A percentile compares a stretch with the other conserved stretches of the same genome.
phyloP scores from a whole-genome alignment of 2,113 vertebrate genomes.

The Butastur rufipennis region DNA sequence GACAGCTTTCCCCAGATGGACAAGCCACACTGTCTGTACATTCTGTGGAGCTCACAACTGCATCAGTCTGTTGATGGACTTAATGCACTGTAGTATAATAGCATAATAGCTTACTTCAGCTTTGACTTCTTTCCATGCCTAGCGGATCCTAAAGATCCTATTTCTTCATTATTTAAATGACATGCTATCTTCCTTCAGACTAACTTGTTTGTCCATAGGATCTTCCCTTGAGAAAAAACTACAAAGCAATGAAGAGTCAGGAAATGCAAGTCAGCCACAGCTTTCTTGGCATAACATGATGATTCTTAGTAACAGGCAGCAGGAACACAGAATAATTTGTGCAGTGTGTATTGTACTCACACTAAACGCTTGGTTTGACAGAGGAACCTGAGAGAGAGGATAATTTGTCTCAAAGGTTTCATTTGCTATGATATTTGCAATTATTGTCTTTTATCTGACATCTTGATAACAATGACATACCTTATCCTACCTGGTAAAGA shows the following conservation, averaged over 20 bases:
- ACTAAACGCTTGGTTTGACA: not conserved
- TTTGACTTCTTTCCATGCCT: not conserved
- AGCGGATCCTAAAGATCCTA: not conserved
- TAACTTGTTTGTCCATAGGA: not conserved
- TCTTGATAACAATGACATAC: not conserved
- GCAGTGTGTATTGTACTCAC: not conserved
- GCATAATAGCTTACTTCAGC: not conserved
- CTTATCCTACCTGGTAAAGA: not conserved
- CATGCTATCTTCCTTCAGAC: not conserved
- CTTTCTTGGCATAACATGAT: not conserved
- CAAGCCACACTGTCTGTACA: not conserved
- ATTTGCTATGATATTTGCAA: constrained; percentile 11
- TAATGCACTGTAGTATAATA: not conserved
- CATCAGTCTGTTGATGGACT: not conserved
- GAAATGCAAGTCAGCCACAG: not conserved
- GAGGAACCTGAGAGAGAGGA: not conserved
- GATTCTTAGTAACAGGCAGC: not conserved
- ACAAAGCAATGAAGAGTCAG: not conserved
- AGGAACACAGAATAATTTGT: not conserved
- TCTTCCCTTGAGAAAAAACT: not conserved
- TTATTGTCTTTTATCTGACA: not conserved
- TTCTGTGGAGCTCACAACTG: not conserved
- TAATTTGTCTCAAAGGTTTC: not conserved
- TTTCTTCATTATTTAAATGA: not conserved
- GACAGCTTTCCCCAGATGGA: not conserved